Evolutionary conservation across 2,888 invertebrate genomes (phyloP), one percentile per base, ranked within the genome.

Genomic region (Aelia acuminata): DNA sequence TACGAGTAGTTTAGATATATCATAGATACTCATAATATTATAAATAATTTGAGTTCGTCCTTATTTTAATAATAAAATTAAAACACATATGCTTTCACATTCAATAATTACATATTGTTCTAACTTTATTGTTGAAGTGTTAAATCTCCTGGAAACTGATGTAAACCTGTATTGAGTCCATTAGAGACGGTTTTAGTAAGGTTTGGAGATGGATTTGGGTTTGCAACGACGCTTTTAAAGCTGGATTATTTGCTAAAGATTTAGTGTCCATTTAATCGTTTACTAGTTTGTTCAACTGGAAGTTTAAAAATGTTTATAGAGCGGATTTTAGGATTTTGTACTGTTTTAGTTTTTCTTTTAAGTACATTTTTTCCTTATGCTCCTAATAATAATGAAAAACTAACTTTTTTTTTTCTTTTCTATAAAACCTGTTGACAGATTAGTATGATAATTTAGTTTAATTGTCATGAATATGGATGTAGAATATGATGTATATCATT

Each of bases 201-300:
- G 63, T 15, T 70, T 35, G 63, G 4, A 7, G 63, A 35, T 31
- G 63, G 63, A 70, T 70, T 70, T 70, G 35, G 63, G 35, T 18
- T 35, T 35, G 35, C 31, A 35, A 35, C 63, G 63, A 35, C 63
- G 63, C 63, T 70, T 70, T 70, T 70, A 70, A 70, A 35, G 63
- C 63, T 1, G 63, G 63, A 70, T 70, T 70, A 70, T 70, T 70
- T 70, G 35, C 18, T 18, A 35, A 70, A 70, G 63, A 70, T 70
- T 70, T 70, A 70, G 31, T 70, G 63, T 70, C 63, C 63, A 70
- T 35, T 70, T 70, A 70, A 70, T 70, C 63, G 63, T 70, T 70
- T 31, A 70, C 35, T 70, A 70, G 31, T 70, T 70, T 35, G 26
- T 43, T 43, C 31, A 35, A 70, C 35, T 31, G 63, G 31, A 35